These are phyloP conservation scores for Drosophila putrida DNA, from an alignment of 2,888 invertebrate species.

Conservation along the genomic window DNA sequence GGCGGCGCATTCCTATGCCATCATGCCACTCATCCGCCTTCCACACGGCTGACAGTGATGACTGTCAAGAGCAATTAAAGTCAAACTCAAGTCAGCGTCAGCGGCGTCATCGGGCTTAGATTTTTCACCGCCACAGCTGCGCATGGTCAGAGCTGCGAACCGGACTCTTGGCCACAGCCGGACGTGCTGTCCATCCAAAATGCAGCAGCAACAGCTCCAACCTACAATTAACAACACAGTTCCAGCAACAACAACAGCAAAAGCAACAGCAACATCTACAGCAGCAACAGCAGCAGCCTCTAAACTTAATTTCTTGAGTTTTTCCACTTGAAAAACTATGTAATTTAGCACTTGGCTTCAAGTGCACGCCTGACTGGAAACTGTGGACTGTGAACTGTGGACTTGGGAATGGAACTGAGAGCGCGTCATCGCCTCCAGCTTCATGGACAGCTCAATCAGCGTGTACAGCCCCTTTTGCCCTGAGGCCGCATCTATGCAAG, in stretches of 20 bases:
- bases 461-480: conserved; percentile 1
- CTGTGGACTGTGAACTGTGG: conserved; percentile 17
- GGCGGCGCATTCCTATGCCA: conserved; percentile 51
- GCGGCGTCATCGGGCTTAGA: conserved; percentile 65
- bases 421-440: conserved; percentile 58
- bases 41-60: conserved; percentile 75
- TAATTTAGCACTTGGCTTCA: conserved; percentile 78
- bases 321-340: conserved; percentile 81
- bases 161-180: conserved; percentile 45
- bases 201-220: conserved; percentile 63
- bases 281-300: conserved; percentile 65
- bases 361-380: conserved; percentile 55
- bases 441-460: conserved; percentile 74
- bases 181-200: conserved; percentile 75
- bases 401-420: conserved; percentile 30
- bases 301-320: conserved; percentile 79
- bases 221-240: conserved; percentile 71
- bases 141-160: conserved; percentile 56
- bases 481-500: conserved; percentile 9
- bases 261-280: conserved; percentile 54
- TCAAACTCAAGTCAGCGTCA: conserved; percentile 78
- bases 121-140: conserved; percentile 79
- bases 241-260: conserved; percentile 38
- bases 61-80: conserved; percentile 85
- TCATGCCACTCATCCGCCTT: conserved; percentile 37